Conservation (phyloP, 2,888 invertebrate species). For the Troides aeacus region DNA sequence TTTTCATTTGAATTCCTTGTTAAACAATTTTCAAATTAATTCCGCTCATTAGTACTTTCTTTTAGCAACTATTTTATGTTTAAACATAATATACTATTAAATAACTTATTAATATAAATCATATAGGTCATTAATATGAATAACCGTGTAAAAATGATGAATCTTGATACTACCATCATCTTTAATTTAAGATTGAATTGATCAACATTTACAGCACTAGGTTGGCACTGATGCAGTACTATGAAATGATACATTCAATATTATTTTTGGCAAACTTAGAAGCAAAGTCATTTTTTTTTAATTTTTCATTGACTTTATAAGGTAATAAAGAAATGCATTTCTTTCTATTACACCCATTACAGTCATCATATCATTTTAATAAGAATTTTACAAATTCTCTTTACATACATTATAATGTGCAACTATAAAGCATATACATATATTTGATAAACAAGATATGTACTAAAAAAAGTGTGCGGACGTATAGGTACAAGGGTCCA, state of each 20-base stretch:
- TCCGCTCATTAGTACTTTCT: neutral
- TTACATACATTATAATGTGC: neutral
- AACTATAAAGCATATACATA: neutral
- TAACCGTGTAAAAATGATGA: no score
- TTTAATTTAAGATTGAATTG: no score
- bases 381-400: neutral
- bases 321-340: neutral
- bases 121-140: neutral
- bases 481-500: slow-evolving; percentile 12
- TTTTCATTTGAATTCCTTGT: neutral
- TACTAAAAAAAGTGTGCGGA: neutral
- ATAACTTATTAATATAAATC: neutral
- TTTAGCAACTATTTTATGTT: neutral
- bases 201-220: no score
- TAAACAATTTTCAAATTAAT: neutral
- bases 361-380: neutral
- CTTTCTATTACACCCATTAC: no score
- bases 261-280: neutral
- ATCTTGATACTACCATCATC: no score
- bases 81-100: neutral
- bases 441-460: neutral
- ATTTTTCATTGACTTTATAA: neutral
- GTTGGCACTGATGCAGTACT: neutral
- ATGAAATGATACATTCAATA: neutral
- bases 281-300: neutral